A percentile compares a stretch with the other conserved stretches of the same genome.
These are phyloP conservation scores for Zaprionus vittiger DNA, from an alignment of 1,140 invertebrate species.

Conservation along the genomic window DNA sequence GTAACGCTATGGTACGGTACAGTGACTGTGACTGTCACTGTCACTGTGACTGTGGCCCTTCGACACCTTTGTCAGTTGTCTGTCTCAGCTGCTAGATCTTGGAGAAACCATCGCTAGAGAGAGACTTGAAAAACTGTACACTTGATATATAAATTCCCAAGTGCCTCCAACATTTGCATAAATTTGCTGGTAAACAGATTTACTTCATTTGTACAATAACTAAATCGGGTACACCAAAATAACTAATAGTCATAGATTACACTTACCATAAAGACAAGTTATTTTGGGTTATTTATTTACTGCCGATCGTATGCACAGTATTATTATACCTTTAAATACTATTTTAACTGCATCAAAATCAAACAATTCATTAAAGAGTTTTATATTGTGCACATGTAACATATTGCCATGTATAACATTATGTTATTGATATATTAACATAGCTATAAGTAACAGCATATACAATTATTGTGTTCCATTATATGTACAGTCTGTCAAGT, in stretches of 20 bases:
- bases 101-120: constrained; percentile 14
- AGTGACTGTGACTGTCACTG: constrained; percentile 5
- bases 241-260: neutral
- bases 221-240: neutral
- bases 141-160: neutral
- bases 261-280: neutral
- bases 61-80: constrained; percentile 7
- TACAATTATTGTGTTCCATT: too few species aligned
- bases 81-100: constrained; percentile 17
- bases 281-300: too few species aligned
- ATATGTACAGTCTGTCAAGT: too few species aligned
- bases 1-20: constrained; percentile 5
- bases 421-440: too few species aligned
- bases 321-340: too few species aligned
- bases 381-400: too few species aligned
- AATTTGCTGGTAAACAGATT: neutral
- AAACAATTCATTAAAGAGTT: too few species aligned
- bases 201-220: neutral
- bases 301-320: too few species aligned
- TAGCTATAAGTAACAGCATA: too few species aligned
- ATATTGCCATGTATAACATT: too few species aligned
- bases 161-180: neutral
- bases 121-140: neutral
- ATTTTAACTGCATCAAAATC: too few species aligned
- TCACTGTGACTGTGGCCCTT: constrained; percentile 15